These are phyloP conservation scores for Leptosomus discolor DNA, from an alignment of 2,113 vertebrate genomes.

Conservation along the genomic window DNA sequence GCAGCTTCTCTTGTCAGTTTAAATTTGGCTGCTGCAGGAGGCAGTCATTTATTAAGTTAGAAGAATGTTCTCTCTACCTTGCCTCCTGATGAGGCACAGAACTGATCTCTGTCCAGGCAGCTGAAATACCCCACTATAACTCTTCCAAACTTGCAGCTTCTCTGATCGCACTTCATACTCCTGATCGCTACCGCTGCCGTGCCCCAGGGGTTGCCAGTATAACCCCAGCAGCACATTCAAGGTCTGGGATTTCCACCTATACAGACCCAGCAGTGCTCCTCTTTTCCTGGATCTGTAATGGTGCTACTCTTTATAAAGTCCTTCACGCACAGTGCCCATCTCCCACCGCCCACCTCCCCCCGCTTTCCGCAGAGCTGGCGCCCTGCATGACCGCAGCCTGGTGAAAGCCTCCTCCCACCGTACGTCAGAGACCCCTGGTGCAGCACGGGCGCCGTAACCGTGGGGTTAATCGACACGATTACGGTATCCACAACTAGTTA, in stretches of 20 bases:
- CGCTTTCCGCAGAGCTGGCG: background rate
- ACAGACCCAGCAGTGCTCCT: background rate
- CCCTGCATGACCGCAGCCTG: background rate
- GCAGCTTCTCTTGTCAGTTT: background rate
- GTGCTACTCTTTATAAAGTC: background rate
- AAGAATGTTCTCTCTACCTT: background rate
- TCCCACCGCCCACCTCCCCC: background rate
- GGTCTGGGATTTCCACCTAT: background rate
- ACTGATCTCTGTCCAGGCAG: background rate
- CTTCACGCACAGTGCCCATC: too few relatives aligned
- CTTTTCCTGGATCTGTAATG: background rate
- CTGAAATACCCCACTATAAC: background rate
- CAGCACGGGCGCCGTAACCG: fast-evolving
- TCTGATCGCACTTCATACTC: background rate
- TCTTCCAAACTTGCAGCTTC: background rate
- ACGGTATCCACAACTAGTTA: background rate
- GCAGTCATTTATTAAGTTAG: background rate
- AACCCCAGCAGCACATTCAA: background rate
- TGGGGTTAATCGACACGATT: background rate
- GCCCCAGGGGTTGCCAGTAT: background rate
- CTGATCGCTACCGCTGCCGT: background rate
- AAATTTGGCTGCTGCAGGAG: background rate
- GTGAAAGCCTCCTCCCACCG: background rate
- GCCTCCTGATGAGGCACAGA: background rate
- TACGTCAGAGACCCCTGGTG: too few relatives aligned